Evolutionary conservation across 2,888 invertebrate genomes (phyloP), one percentile per base, ranked within the genome.

Genomic region (Dolichomitus sp.): DNA sequence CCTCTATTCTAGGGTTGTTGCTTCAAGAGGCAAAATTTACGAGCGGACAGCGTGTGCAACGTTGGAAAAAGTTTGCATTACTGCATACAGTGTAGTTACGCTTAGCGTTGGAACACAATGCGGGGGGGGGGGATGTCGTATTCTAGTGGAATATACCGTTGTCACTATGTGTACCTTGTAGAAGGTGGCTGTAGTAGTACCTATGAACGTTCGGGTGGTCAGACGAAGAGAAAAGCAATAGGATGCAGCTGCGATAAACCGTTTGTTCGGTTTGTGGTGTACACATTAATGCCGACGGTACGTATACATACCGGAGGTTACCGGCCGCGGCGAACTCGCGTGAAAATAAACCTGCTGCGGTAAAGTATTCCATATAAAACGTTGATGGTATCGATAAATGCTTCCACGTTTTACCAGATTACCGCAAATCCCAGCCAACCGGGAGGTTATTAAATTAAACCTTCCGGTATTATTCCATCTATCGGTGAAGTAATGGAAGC

Each of bases 181-280:
- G 73, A 70, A 54, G 63, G 42, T 23, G n/a, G 61, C 48, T 70
- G 70, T 72, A 48, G 70, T 63, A 61, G n/a, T 11, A n/a, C 11
- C 37, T 37, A 17, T 52, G 61, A 66, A 30, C 79, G 61, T 75
- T 59, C 37, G 63, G 68, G 61, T 63, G 68, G 78, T 78, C 68
- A 75, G 82, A 83, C 75, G 82, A 80, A 66, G 77, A 82, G 85
- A 75, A 61, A 80, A 76, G 82, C 84, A 84, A 86, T 84, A 81
- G 77, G 84, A 83, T 79, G 76, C 68, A 87, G 85, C 80, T 81
- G 84, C 84, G 89, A 89, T 89, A 88, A 88, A 88, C 85, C 83
- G 84, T 77, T 84, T 81, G 82, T 77, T 84, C 87, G 87, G 84
- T 87, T 85, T 85, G 81, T 74, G 84, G 83, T 78, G 70, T 75